Base-by-base conservation (phyloP, 2,113 vertebrate species). In the Plecturocebus donacophilus region DNA sequence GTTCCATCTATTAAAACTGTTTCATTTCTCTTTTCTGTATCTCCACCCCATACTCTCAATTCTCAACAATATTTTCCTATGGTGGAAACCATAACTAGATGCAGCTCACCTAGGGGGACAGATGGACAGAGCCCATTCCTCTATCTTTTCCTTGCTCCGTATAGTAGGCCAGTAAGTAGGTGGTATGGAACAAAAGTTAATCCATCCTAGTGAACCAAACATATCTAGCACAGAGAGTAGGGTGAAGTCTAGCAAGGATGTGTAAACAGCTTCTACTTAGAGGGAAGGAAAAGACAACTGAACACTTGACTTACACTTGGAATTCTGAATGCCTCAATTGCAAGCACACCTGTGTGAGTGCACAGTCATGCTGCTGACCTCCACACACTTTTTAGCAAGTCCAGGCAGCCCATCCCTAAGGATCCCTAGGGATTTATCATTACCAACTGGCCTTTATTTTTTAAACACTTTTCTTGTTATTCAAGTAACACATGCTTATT, bases 21-120 rank as follows among this genome's bases (percentile, higher is more conserved):
- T 97, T 96, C 87, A 85, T 95, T 97, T 96, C 95, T 97, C 89
- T 85, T 83, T 83, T 96, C 71, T 90, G 76, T 40, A n/a, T 77
- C 66, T 82, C 81, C 52, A 68, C 56, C 56, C 3, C 25, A 38
- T 0, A 0, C 54, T 70, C 58, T 23, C 77, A n/a, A 45, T 52
- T 66, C 66, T 88, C n/a, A 20, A 40, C n/a, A 42, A 77, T 23
- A 95, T 58, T 96, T 97, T 97, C 92, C 81, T 68, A 47, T 5
- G 13, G n/a, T 14, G 49, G 94, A 95, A 95, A 91, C 76, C 30
- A 2, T 76, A 40, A 64, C 30, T 68, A 49, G 49, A 85, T 25
- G 56, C 30, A 17, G 66, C 12, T 14, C 58, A 68, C 45, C 14
- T 13, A 35, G 11, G 0, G 32, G 81, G 10, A 49, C 52, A 21